phyloP scores from a whole-genome alignment of 2,797 vertebrate genomes.

The Pipistrellus pipistrellus region DNA sequence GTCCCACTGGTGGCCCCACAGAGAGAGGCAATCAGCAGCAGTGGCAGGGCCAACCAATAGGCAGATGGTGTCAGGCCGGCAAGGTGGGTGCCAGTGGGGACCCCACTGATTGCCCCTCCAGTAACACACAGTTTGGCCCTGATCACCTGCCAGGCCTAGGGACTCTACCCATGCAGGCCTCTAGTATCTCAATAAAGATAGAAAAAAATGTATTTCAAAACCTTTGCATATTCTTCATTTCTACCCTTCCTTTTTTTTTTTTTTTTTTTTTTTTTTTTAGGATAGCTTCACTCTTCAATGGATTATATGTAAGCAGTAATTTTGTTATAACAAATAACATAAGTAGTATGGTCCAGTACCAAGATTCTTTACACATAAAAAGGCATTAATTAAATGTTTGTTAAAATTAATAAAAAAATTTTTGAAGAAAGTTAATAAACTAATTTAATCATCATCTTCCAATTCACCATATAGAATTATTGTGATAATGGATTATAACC shows the following conservation, averaged over 20 bases:
- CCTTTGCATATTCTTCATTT: background rate
- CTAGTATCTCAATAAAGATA: background rate
- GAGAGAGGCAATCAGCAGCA: too few relatives aligned
- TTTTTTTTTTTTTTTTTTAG: slow-evolving; percentile 32
- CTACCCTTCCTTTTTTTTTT: background rate
- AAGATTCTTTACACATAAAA: background rate
- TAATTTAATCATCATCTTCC: slow-evolving; percentile 3
- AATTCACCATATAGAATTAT: background rate
- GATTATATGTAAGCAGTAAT: slow-evolving; percentile 21
- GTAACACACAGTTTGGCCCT: too few relatives aligned
- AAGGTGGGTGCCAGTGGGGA: too few relatives aligned
- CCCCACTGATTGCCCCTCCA: rapidly evolving
- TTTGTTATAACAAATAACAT: slow-evolving; percentile 29
- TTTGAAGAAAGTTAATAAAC: background rate
- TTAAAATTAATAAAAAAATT: slow-evolving; percentile 39
- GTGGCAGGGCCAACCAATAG: rapidly evolving
- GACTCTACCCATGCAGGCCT: too few relatives aligned
- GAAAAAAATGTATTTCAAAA: background rate
- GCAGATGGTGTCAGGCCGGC: too few relatives aligned
- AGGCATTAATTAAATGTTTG: background rate
- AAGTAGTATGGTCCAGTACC: background rate
- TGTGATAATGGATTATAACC: background rate
- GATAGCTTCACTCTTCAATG: background rate
- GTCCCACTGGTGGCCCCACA: too few relatives aligned
- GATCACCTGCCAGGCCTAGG: too few relatives aligned